Conservation (phyloP, 1,140 invertebrate species). For the Lycorma delicatula region DNA sequence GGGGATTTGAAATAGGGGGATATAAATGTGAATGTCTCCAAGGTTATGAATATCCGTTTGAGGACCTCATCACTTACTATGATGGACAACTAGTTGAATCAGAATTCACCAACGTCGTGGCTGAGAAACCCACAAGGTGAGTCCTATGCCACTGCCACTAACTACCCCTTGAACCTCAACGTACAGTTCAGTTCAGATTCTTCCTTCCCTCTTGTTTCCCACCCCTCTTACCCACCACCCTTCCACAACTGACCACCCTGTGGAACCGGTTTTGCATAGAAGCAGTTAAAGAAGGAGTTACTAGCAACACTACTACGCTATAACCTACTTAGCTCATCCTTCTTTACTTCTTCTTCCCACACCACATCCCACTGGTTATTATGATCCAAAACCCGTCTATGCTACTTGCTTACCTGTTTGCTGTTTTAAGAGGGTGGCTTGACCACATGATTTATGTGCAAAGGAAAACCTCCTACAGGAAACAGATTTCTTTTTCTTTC, state of each 20-base stretch:
- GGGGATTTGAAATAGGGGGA: constrained; percentile 85
- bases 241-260: background rate
- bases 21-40: constrained; percentile 98
- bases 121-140: constrained; percentile 62
- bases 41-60: constrained; percentile 95
- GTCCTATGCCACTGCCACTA: constrained; percentile 10
- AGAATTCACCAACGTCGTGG: constrained; percentile 81
- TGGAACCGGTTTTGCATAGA: constrained; percentile 3
- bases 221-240: constrained; percentile 7
- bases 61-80: constrained; percentile 88
- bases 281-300: background rate
- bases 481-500: constrained; percentile 1
- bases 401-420: constrained; percentile 6
- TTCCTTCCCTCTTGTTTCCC: constrained; percentile 10
- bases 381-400: constrained; percentile 9
- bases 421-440: too few species aligned
- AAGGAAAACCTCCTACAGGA: constrained; percentile 3
- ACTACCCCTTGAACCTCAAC: too few species aligned
- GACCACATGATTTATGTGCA: constrained; percentile 4
- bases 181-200: background rate
- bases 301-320: background rate
- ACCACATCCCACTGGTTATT: background rate
- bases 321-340: background rate
- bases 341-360: constrained; percentile 9
- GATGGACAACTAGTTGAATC: constrained; percentile 93